A percentile compares a stretch with the other conserved stretches of the same genome.
phyloP scores from a whole-genome alignment of 2,113 vertebrate genomes.

The Empidonax alnorum region DNA sequence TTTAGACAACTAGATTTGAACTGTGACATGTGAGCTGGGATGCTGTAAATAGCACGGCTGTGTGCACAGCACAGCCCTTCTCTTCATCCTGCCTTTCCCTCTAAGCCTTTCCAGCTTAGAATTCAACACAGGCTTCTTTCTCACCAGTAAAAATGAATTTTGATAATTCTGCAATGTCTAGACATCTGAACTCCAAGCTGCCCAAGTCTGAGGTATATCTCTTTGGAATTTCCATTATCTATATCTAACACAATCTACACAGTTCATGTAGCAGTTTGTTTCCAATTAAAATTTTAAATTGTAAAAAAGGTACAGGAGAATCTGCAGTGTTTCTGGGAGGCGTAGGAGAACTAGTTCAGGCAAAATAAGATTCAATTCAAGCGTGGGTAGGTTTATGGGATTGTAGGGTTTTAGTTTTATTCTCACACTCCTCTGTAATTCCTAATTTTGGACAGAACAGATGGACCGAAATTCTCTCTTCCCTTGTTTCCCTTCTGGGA shows the following conservation, averaged over 20 bases:
- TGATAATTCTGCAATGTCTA: not conserved
- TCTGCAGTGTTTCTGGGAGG: not conserved
- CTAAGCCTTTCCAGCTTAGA: not conserved
- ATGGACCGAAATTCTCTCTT: slow-evolving; percentile 39
- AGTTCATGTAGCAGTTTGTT: not conserved
- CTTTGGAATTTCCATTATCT: not conserved
- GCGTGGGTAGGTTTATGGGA: not conserved
- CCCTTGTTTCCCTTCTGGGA: not conserved
- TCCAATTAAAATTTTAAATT: not conserved
- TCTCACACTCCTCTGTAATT: slow-evolving; percentile 32
- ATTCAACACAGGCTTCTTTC: slow-evolving; percentile 11
- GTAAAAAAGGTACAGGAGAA: not conserved
- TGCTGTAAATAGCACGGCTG: not conserved
- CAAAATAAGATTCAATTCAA: slow-evolving; percentile 1
- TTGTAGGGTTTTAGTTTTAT: not conserved
- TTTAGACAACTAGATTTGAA: slow-evolving; percentile 70
- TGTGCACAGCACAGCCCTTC: slow-evolving; percentile 14
- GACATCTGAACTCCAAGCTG: not conserved
- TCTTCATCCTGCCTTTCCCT: not conserved
- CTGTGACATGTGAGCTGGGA: slow-evolving; percentile 56
- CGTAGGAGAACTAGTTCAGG: not conserved
- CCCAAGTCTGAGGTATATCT: not conserved
- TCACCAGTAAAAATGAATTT: not conserved
- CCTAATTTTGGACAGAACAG: slow-evolving; percentile 52
- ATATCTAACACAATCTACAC: not conserved